Base-by-base conservation (phyloP, 2,797 vertebrate species). In the Bradypus variegatus region DNA sequence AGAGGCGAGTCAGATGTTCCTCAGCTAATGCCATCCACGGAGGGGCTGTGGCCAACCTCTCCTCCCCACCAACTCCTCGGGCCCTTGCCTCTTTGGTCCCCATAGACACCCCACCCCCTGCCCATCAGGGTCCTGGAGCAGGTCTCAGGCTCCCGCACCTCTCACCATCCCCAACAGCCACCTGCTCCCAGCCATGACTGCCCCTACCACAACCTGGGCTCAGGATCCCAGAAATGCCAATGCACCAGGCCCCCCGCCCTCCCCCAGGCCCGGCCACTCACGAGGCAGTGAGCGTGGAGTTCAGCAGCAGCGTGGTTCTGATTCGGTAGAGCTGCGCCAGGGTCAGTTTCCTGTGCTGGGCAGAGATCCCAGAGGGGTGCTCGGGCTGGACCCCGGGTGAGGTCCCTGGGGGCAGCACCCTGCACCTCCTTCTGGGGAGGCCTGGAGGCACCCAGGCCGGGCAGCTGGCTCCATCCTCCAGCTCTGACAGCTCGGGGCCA, bases 231-330 rank as follows among this genome's bases (percentile, higher is more conserved):
- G 8, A 14, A 29, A 33, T 5, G 18, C 53, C 33, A 36, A 70
- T 31, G 9, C 38, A 31, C 84, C 1, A 8, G 33, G 31, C 48
- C 69, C 23, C 9, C 48, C 8, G 41, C 55, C 41, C 80, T 38
- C 45, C 15, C 77, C 86, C 7, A 9, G 58, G 38, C 41, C 36
- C 3, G 0, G 1, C n/a, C 45, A 97, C 99, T 98, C 98, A 99
- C 99, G 99, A 99, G 96, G 99, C 99, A 0, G 99, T 99, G 95
- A 99, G 98, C 0, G 99, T 99, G 96, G 99, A 99, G 97, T 99
- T 99, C 80, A 99, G 98, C 95, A 99, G 98, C 89, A 99, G 95
- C 10, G 98, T 98, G 96, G 98, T 99, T 94, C 98, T 98, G 97
- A 99, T 98, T 91, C 98, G 97, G 96, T 99, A 98, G 60, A 99